phyloP scores from a whole-genome alignment of 2,113 vertebrate species.

The Solenodon paradoxus region DNA sequence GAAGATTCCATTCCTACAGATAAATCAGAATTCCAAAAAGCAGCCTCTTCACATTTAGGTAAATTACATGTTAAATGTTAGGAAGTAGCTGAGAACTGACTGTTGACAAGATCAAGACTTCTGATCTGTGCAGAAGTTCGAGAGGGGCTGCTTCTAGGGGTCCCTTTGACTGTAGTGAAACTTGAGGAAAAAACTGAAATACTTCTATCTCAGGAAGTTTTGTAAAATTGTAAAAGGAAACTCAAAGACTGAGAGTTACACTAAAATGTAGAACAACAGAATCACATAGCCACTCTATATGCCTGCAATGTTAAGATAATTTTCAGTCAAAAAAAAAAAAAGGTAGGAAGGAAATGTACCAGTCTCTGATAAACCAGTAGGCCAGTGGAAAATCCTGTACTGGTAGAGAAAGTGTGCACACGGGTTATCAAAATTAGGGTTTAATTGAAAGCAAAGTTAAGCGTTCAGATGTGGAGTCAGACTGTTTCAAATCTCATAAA shows the following conservation, averaged over 20 bases:
- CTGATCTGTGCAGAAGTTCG: background rate
- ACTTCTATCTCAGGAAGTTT: background rate
- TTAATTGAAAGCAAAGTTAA: background rate
- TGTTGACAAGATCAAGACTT: background rate
- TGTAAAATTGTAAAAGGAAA: background rate
- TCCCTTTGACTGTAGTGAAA: background rate
- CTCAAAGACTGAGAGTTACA: background rate
- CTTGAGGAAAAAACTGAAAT: background rate
- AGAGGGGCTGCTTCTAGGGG: background rate
- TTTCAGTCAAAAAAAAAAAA: background rate
- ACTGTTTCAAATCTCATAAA: background rate
- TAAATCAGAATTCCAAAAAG: constrained; percentile 45
- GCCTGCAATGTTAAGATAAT: background rate
- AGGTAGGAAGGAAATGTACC: background rate
- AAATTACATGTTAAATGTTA: constrained; percentile 43
- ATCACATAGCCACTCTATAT: background rate
- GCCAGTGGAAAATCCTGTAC: background rate
- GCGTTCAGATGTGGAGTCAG: background rate
- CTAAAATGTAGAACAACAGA: background rate
- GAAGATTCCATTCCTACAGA: constrained; percentile 73
- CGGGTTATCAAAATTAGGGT: background rate
- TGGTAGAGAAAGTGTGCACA: background rate
- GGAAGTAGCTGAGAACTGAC: background rate
- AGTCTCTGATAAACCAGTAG: background rate
- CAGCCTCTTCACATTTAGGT: constrained; percentile 49